phyloP scores from a whole-genome alignment of 2,797 vertebrate species.

The Cossypha heuglini region DNA sequence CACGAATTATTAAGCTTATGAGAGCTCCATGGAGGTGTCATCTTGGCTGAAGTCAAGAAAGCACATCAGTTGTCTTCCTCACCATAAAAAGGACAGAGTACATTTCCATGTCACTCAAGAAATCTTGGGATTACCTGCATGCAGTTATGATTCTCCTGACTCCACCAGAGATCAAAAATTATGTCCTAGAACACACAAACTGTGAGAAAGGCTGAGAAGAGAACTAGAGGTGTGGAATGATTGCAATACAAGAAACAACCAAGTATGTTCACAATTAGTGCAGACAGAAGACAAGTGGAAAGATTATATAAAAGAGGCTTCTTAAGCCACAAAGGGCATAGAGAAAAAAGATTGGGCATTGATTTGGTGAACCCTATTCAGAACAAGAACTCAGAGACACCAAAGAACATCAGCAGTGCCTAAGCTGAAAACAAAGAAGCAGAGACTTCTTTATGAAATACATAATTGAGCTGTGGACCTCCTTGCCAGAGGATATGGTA shows the following conservation, averaged over 20 bases:
- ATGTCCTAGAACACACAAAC: background rate
- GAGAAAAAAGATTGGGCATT: background rate
- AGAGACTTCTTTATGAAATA: background rate
- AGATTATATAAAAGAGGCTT: background rate
- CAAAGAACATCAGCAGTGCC: background rate
- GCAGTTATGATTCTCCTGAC: background rate
- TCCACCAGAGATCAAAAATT: background rate
- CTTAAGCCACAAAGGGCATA: background rate
- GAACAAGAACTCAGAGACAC: background rate
- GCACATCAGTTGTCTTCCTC: background rate
- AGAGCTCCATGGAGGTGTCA: background rate
- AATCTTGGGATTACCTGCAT: background rate
- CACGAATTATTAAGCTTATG: rapidly evolving
- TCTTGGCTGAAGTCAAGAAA: background rate
- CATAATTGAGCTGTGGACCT: rapidly evolving
- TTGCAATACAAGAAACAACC: background rate
- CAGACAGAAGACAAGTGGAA: background rate
- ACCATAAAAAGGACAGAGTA: background rate
- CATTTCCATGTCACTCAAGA: background rate
- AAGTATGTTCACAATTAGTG: background rate
- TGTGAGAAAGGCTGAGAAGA: background rate
- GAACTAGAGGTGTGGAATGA: background rate
- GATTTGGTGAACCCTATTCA: background rate
- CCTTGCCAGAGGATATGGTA: background rate
- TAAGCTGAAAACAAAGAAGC: background rate